A percentile compares a stretch with the other conserved stretches of the same genome.
Evolutionary conservation across 2,113 vertebrate species (phyloP).

Genomic region (Pelobates fuscus): DNA sequence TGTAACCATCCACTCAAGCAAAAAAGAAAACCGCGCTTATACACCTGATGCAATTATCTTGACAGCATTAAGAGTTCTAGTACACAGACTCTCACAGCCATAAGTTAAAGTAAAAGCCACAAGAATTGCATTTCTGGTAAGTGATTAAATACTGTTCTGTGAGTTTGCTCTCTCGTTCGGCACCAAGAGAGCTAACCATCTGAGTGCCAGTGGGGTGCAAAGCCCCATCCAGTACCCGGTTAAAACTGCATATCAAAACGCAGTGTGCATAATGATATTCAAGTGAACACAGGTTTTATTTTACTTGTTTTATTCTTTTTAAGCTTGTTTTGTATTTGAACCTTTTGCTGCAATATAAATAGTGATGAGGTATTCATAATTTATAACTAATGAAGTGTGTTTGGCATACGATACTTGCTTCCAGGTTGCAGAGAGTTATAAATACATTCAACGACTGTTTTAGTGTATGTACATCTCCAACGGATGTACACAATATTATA

Average conservation of each 20-base stretch:
- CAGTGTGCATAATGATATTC: slow-evolving; percentile 54
- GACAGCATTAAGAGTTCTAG: slow-evolving; percentile 62
- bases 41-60: slow-evolving; percentile 79
- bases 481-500: slow-evolving; percentile 79
- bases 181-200: slow-evolving; percentile 52
- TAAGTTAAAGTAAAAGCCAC: slow-evolving; percentile 62
- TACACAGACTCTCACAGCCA: slow-evolving; percentile 69
- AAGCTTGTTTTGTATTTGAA: slow-evolving; percentile 11
- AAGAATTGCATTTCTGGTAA: slow-evolving; percentile 67
- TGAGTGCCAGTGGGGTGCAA: neutral
- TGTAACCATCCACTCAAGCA: slow-evolving; percentile 90
- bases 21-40: slow-evolving; percentile 86
- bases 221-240: neutral
- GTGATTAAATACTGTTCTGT: slow-evolving; percentile 67
- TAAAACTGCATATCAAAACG: slow-evolving; percentile 52
- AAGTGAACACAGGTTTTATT: slow-evolving; percentile 58
- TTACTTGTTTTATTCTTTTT: slow-evolving; percentile 50
- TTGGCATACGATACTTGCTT: slow-evolving; percentile 64
- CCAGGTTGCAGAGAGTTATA: slow-evolving; percentile 76
- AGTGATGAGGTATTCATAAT: slow-evolving; percentile 72
- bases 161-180: too few species aligned
- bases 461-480: slow-evolving; percentile 71
- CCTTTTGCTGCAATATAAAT: slow-evolving; percentile 42
- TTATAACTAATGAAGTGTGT: slow-evolving; percentile 67
- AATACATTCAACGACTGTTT: slow-evolving; percentile 83